A percentile compares a stretch with the other conserved stretches of the same genome.
Conservation (phyloP, 2,888 invertebrate species). For the Tortrix viridana region DNA sequence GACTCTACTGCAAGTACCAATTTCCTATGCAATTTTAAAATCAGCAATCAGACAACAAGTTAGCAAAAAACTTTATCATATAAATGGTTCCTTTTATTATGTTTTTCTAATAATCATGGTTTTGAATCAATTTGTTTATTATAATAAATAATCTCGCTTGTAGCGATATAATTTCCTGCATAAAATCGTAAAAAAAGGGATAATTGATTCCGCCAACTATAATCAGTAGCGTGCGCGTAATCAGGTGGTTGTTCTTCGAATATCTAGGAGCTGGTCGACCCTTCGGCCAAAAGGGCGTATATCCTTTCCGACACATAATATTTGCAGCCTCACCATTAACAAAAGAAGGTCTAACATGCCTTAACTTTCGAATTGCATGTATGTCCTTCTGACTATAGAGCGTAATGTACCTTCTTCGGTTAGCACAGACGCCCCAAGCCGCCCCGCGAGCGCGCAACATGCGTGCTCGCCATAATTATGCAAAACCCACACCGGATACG, state of each 20-base stretch:
- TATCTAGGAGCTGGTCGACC: slow-evolving; percentile 16
- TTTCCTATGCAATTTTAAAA: too few species aligned
- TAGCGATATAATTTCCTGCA: slow-evolving; percentile 14
- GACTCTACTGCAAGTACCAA: too few species aligned
- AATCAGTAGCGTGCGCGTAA: slow-evolving; percentile 35
- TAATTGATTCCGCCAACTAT: slow-evolving; percentile 32
- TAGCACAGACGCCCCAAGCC: slow-evolving; percentile 51
- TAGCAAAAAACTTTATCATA: too few species aligned
- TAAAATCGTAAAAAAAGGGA: slow-evolving; percentile 18
- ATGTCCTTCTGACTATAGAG: too few species aligned
- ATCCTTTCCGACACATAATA: too few species aligned
- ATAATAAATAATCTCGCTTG: background rate
- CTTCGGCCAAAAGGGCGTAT: too few species aligned
- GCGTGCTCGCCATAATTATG: slow-evolving; percentile 66
- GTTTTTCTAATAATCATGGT: slow-evolving; percentile 1
- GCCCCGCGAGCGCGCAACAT: slow-evolving; percentile 49
- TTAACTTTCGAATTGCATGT: too few species aligned
- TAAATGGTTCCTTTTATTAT: too few species aligned
- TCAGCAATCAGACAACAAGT: too few species aligned
- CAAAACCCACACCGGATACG: slow-evolving; percentile 72
- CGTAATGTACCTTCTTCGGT: slow-evolving; percentile 40
- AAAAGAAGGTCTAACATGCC: too few species aligned
- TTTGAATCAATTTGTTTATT: background rate
- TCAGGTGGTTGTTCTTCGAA: slow-evolving; percentile 34
- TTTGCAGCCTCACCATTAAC: too few species aligned